Evolutionary conservation across 2,113 vertebrate species (phyloP).

Genomic region (Cinclus mexicanus): DNA sequence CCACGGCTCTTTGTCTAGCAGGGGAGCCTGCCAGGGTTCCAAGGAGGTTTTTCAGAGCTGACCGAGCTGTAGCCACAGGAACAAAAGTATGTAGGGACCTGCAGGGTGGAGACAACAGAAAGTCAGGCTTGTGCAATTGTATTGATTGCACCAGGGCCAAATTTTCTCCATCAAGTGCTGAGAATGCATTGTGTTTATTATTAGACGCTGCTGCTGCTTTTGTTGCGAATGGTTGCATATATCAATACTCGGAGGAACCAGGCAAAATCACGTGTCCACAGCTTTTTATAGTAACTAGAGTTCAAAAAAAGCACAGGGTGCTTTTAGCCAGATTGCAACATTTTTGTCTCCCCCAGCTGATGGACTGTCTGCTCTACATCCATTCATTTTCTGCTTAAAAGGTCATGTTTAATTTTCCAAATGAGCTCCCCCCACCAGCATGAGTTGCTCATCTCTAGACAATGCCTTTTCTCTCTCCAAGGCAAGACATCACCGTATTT

Average conservation of each 20-base stretch:
- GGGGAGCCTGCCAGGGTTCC: not conserved
- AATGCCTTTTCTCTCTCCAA: not conserved
- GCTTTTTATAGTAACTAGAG: not conserved
- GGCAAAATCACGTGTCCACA: not conserved
- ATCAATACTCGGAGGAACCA: not conserved
- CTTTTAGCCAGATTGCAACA: constrained; percentile 34
- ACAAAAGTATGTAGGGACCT: not conserved
- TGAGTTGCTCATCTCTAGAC: not conserved
- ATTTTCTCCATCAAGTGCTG: constrained; percentile 3
- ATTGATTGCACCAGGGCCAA: not conserved
- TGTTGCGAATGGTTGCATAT: not conserved
- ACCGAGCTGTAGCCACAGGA: not conserved
- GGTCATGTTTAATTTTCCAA: constrained; percentile 50
- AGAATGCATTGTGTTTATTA: not conserved
- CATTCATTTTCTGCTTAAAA: constrained; percentile 42
- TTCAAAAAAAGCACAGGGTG: not conserved
- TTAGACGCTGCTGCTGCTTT: not conserved
- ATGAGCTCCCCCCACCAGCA: not conserved
- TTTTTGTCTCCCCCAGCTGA: constrained; percentile 2
- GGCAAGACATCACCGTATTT: not conserved
- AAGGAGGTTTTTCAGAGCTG: not conserved
- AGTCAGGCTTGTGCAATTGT: not conserved
- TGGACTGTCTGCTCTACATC: not conserved
- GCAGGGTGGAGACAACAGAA: not conserved
- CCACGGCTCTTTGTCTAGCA: fast-evolving